Percentiles rank a stretch among this genome's conserved stretches.
These are phyloP conservation scores for Artibeus lituratus DNA, from an alignment of 2,797 vertebrate species.

Conservation along the genomic window DNA sequence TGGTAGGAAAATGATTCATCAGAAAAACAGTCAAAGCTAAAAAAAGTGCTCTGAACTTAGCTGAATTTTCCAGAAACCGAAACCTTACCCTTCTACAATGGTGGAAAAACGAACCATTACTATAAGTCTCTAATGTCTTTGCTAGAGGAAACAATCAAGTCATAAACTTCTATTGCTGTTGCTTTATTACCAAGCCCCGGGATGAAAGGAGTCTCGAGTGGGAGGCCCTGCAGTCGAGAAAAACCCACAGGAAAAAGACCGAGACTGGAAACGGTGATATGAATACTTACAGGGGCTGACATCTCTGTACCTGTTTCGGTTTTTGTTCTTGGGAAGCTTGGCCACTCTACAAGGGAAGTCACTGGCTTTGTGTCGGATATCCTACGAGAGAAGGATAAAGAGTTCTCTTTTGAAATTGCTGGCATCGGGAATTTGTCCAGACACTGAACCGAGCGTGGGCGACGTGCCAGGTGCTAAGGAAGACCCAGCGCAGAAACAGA, in stretches of 20 bases:
- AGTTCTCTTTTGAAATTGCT: constrained; percentile 50
- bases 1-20: constrained; percentile 63
- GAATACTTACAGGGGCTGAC: constrained; percentile 97
- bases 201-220: not conserved
- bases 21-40: constrained; percentile 22
- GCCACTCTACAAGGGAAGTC: constrained; percentile 97
- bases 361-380: constrained; percentile 95
- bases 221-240: not conserved
- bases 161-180: not conserved
- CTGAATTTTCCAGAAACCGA: constrained; percentile 56
- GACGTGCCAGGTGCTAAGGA: not conserved
- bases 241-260: not conserved
- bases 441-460: not conserved
- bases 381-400: constrained; percentile 81
- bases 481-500: not conserved
- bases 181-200: not conserved
- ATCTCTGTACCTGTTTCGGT: constrained; percentile 98
- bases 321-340: constrained; percentile 96
- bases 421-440: not conserved
- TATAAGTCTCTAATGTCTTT: not conserved
- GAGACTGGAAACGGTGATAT: constrained; percentile 21
- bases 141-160: not conserved
- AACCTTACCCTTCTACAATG: not conserved
- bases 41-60: not conserved
- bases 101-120: not conserved